A percentile compares a stretch with the other conserved stretches of the same genome.
Conservation (phyloP, 2,797 vertebrate species). For the Muscicapa comitata region DNA sequence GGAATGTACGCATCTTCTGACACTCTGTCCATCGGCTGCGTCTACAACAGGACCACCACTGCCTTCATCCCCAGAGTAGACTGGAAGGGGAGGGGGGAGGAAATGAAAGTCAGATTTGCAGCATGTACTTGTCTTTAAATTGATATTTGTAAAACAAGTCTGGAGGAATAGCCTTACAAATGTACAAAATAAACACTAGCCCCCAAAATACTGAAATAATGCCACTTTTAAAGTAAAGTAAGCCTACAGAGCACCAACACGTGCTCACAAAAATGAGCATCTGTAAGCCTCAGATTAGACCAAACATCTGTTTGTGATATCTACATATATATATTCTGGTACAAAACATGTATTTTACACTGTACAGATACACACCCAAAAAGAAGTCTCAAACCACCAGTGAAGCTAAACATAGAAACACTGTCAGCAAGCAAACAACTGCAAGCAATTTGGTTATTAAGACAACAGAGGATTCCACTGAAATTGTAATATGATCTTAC, state of each 20-base stretch:
- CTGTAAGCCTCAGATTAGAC: background rate
- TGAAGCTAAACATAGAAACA: background rate
- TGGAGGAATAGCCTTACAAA: background rate
- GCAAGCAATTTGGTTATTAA: background rate
- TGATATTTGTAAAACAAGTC: background rate
- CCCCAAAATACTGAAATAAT: background rate
- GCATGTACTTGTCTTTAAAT: background rate
- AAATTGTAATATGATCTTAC: background rate
- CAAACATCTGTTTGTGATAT: background rate
- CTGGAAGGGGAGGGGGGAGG: conserved; percentile 67
- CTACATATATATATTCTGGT: background rate
- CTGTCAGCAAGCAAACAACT: background rate
- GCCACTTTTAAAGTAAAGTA: background rate
- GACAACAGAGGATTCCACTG: background rate
- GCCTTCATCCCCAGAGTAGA: conserved; percentile 80
- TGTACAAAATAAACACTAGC: background rate
- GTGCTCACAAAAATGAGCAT: background rate
- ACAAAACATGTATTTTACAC: background rate
- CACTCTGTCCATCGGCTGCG: conserved; percentile 21
- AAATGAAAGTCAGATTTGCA: conserved; percentile 35
- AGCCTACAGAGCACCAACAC: background rate
- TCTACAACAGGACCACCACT: conserved; percentile 55
- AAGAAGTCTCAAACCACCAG: background rate
- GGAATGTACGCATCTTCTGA: conserved; percentile 60
- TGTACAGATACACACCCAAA: background rate